Base-by-base conservation (phyloP, 2,113 vertebrate genomes). In the Xiphophorus maculatus region DNA sequence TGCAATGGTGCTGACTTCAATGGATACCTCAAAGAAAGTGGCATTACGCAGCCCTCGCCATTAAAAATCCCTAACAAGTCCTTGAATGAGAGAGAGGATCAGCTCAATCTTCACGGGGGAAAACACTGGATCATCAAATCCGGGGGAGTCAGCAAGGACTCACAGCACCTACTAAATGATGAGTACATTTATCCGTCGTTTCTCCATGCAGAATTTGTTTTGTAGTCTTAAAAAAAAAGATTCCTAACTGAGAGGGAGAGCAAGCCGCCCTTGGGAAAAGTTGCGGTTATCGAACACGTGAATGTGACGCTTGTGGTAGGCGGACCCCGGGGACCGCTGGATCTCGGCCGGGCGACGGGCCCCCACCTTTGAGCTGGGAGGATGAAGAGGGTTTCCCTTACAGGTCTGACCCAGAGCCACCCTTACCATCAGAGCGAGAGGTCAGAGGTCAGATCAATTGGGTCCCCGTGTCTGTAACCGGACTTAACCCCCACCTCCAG, bases 371-470 rank as follows among this genome's bases (percentile, higher is more conserved):
- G 95, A 97, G 96, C 96, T 96, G 94, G 94, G 90, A 90, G 95
- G 96, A 97, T 97, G 96, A 97, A 97, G 95, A 97, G 95, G 95
- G 96, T 97, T 97, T 98, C 96, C 95, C 96, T 99, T 98, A 98
- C 97, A 96, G 95, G 96, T 94, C 95, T 96, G 92, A 96, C 97
- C 96, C 96, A 96, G 95, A 96, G 93, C 95, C 96, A 94, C 95
- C 91, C 89, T 90, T 87, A 80, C 86, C 91, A 86, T 92, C 95
- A 96, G 95, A 96, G 91, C 17, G 63, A 71, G 93, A 94, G 95
- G 95, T 95, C 95, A 94, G 89, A 92, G 95, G 95, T 95, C 94
- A 95, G 96, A 97, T 97, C 96, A 96, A 96, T 96, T 95, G 96
- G 94, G 93, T 95, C 95, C 95, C 92, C 66, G 9, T 90, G 95